phyloP scores from a whole-genome alignment of 2,113 vertebrate species.

The Chloropsis hardwickii region DNA sequence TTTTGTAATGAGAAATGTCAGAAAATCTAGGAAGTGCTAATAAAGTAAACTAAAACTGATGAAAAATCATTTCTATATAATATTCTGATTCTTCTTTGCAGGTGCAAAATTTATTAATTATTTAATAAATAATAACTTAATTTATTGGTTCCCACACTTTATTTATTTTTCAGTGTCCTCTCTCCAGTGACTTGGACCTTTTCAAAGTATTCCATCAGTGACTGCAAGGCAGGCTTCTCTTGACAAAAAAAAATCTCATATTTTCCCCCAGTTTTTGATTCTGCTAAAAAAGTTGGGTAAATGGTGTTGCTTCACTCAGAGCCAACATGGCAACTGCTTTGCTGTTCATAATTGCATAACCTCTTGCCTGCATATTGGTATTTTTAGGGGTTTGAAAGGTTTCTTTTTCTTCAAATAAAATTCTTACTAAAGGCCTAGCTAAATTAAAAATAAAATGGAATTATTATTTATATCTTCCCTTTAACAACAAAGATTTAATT shows the following conservation, averaged over 20 bases:
- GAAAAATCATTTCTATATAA: neutral
- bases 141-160: neutral
- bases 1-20: neutral
- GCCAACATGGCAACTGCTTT: neutral
- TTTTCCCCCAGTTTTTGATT: neutral
- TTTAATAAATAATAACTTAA: neutral
- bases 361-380: neutral
- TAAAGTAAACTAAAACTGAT: neutral
- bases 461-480: conserved; percentile 22
- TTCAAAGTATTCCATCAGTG: neutral
- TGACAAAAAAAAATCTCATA: neutral
- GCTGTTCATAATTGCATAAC: neutral
- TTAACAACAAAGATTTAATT: conserved; percentile 10
- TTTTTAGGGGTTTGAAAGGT: neutral
- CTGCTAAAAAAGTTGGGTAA: neutral
- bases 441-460: conserved; percentile 13
- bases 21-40: neutral
- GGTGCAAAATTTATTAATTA: neutral
- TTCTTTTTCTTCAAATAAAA: neutral
- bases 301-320: neutral
- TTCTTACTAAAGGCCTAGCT: neutral
- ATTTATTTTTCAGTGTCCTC: neutral
- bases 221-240: neutral
- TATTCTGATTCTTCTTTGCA: neutral
- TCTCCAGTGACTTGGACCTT: neutral